Percentiles rank a stretch among this genome's conserved stretches.
phyloP scores from a whole-genome alignment of 2,888 invertebrate genomes.

The Philaethria dido region DNA sequence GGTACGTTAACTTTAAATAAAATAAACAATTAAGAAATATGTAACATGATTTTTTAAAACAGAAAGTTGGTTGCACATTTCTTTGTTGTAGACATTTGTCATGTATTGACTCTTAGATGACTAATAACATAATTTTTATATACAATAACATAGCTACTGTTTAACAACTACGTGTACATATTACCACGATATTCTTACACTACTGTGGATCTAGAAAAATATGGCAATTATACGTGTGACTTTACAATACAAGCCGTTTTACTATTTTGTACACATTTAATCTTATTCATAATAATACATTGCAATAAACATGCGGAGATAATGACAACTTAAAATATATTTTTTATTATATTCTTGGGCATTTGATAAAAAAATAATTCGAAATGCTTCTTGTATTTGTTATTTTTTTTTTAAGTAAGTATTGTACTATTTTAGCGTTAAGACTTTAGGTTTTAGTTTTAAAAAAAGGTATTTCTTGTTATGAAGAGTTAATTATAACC shows the following conservation, averaged over 20 bases:
- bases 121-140: conserved; percentile 10
- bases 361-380: background rate
- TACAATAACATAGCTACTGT: conserved; percentile 19
- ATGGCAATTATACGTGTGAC: conserved; percentile 67
- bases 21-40: background rate
- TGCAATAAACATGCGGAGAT: conserved; percentile 12
- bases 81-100: conserved; percentile 4
- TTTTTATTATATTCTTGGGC: background rate
- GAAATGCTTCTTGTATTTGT: background rate
- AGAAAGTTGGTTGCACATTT: background rate
- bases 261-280: conserved; percentile 40
- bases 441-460: background rate
- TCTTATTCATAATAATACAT: conserved; percentile 32
- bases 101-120: conserved; percentile 22
- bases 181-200: conserved; percentile 27
- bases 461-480: background rate
- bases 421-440: background rate
- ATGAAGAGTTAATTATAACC: background rate
- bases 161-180: conserved; percentile 21
- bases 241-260: conserved; percentile 50
- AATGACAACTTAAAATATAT: conserved; percentile 14
- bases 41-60: background rate
- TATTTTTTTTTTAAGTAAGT: background rate
- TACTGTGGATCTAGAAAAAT: conserved; percentile 52
- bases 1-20: background rate